phyloP scores from a whole-genome alignment of 2,888 invertebrate species.

The Capitulum mitella region DNA sequence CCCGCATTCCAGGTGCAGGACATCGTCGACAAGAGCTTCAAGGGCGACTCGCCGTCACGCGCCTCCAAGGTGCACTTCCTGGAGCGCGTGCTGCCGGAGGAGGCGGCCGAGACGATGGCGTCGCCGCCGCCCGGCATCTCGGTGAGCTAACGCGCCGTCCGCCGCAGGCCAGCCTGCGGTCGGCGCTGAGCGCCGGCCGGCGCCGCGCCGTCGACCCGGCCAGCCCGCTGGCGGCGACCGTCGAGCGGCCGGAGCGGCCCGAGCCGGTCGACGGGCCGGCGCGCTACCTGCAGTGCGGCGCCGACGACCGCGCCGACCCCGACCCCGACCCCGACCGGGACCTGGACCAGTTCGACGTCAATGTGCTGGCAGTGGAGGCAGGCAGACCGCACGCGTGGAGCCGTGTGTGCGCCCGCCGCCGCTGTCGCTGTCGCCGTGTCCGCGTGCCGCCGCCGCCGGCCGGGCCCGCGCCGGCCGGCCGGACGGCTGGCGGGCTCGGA shows the following conservation, averaged over 20 bases:
- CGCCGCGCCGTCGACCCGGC: not conserved
- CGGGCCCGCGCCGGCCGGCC: no score
- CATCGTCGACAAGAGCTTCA: constrained; percentile 23
- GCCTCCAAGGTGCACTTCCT: constrained; percentile 16
- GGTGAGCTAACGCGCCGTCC: not conserved
- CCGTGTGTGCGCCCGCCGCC: not conserved
- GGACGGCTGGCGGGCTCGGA: no score
- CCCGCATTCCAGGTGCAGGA: not conserved
- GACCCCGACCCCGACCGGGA: not conserved
- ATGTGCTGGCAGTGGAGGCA: not conserved
- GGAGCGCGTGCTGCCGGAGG: constrained; percentile 14
- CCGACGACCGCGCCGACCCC: not conserved
- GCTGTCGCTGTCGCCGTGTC: not conserved
- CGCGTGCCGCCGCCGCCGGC: not conserved
- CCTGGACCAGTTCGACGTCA: not conserved
- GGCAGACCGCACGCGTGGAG: not conserved
- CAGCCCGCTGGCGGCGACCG: not conserved
- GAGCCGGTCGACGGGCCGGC: not conserved
- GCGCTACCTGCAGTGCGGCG: not conserved
- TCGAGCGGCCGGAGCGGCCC: not conserved
- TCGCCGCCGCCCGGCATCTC: constrained; percentile 3
- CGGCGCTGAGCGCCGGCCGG: not conserved
- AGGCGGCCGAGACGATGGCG: no score
- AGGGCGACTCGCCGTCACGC: not conserved
- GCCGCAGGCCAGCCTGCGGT: not conserved